Evolutionary conservation across 2,797 vertebrate species (phyloP).

Genomic region (Oceanodroma leucorhoa): DNA sequence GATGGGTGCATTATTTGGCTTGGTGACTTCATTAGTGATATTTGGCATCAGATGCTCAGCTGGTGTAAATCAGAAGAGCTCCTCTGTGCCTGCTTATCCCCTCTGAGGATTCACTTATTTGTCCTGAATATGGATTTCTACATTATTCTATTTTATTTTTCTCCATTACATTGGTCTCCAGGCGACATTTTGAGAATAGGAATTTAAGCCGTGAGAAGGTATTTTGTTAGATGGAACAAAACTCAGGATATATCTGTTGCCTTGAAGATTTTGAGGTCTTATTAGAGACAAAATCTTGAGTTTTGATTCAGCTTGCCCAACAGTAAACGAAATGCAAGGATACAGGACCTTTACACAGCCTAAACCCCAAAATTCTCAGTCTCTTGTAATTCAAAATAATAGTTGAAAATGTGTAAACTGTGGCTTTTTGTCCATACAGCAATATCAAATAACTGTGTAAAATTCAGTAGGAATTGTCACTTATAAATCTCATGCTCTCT

Average conservation of each 20-base stretch:
- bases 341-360: background rate
- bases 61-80: constrained; percentile 19
- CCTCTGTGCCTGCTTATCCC: background rate
- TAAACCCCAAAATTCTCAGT: background rate
- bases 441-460: background rate
- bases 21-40: constrained; percentile 56
- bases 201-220: background rate
- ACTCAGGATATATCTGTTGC: background rate
- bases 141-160: constrained; percentile 15
- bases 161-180: background rate
- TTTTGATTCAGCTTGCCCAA: background rate
- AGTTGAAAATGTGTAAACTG: background rate
- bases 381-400: background rate
- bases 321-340: background rate
- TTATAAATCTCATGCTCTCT: background rate
- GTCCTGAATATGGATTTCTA: constrained; percentile 41
- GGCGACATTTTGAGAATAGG: background rate
- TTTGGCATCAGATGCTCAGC: constrained; percentile 23
- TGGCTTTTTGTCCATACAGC: background rate
- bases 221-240: background rate
- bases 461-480: background rate
- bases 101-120: constrained; percentile 40
- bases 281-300: background rate
- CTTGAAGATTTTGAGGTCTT: background rate
- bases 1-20: constrained; percentile 47